Conservation (phyloP, 2,113 vertebrate species). For the Protobothrops mucrosquamatus region DNA sequence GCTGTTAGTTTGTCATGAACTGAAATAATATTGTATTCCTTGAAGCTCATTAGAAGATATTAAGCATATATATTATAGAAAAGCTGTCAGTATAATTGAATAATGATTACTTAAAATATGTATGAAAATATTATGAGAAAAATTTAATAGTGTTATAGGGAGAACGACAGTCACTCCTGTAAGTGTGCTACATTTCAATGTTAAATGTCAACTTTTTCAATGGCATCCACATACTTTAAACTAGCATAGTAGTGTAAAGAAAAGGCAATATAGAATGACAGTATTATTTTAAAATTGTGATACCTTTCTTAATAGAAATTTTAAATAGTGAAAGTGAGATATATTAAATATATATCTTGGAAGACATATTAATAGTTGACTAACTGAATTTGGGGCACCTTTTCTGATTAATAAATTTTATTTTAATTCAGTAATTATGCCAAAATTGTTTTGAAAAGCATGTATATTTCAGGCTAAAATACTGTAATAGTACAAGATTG, state of each 20-base stretch:
- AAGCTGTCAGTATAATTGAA: slow-evolving; percentile 74
- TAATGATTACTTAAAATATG: slow-evolving; percentile 75
- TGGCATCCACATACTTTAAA: slow-evolving; percentile 56
- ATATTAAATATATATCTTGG: neutral
- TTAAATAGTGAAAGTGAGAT: slow-evolving; percentile 21
- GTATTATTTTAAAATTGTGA: slow-evolving; percentile 61
- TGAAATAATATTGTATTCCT: slow-evolving; percentile 80
- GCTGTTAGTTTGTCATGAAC: slow-evolving; percentile 80
- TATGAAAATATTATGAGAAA: slow-evolving; percentile 77
- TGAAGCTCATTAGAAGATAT: slow-evolving; percentile 82
- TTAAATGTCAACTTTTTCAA: slow-evolving; percentile 67
- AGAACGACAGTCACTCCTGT: slow-evolving; percentile 65
- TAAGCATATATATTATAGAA: slow-evolving; percentile 72
- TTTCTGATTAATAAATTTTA: neutral
- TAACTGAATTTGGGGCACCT: neutral
- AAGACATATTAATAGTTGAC: neutral
- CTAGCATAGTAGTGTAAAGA: slow-evolving; percentile 57
- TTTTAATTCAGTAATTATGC: neutral
- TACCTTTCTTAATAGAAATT: slow-evolving; percentile 30
- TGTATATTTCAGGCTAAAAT: neutral
- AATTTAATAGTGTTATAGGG: slow-evolving; percentile 67
- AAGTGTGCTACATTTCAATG: slow-evolving; percentile 65
- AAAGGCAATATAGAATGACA: slow-evolving; percentile 59
- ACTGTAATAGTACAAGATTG: neutral
- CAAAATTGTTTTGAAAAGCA: neutral